Conservation (phyloP, 1,140 invertebrate genomes). For the Mya arenaria region DNA sequence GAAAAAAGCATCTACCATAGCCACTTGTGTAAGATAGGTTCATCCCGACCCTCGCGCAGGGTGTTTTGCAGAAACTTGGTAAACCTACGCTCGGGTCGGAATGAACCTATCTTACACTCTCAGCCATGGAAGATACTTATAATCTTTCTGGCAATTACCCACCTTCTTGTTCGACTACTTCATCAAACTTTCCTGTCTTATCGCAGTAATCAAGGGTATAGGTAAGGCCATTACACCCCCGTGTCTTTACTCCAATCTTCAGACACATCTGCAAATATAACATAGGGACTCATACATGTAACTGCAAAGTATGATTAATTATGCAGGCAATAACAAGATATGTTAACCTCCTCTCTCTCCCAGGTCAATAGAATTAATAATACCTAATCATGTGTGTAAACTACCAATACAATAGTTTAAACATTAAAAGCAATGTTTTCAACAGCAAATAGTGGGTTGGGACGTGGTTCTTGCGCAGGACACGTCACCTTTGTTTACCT, state of each 20-base stretch:
- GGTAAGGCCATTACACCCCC: constrained; percentile 98
- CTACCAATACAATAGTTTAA: not conserved
- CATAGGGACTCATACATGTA: constrained; percentile 16
- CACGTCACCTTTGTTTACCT: too few species aligned
- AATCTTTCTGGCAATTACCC: constrained; percentile 69
- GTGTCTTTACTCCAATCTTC: constrained; percentile 97
- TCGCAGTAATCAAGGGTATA: constrained; percentile 98
- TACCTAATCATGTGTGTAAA: not conserved
- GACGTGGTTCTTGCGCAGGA: too few species aligned
- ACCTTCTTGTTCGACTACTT: constrained; percentile 98
- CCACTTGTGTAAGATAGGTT: too few species aligned
- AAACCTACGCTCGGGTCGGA: too few species aligned
- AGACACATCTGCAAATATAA: constrained; percentile 84
- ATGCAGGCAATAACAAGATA: not conserved
- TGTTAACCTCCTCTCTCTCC: not conserved
- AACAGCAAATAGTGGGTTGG: too few species aligned
- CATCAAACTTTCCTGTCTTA: constrained; percentile 96
- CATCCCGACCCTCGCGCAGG: too few species aligned
- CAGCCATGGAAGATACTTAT: too few species aligned
- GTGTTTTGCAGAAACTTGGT: too few species aligned
- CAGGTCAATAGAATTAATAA: not conserved
- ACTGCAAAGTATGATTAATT: not conserved
- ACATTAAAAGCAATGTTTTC: not conserved
- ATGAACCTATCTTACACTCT: too few species aligned
- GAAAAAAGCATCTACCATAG: too few species aligned